Conservation (phyloP, 2,888 invertebrate species). For the Acanthosepion esculentum region DNA sequence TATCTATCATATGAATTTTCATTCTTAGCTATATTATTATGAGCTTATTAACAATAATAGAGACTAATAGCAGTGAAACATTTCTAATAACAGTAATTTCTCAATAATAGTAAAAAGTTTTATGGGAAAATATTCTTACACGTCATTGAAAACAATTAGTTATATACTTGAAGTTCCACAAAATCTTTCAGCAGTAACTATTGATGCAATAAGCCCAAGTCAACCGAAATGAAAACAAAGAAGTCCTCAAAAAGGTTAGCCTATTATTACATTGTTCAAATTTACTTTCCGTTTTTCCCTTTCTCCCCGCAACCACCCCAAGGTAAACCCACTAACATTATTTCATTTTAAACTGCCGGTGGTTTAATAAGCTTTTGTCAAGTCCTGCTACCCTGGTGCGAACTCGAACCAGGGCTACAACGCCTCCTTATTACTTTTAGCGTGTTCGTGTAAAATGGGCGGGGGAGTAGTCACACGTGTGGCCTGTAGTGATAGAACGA, state of each 20-base stretch:
- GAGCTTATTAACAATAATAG: too few species aligned
- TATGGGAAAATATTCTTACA: too few species aligned
- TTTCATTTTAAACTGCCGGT: background rate
- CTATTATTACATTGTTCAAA: background rate
- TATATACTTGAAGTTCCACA: too few species aligned
- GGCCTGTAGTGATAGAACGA: background rate
- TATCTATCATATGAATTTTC: too few species aligned
- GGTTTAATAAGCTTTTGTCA: background rate
- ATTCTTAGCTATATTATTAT: too few species aligned
- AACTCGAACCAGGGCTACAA: background rate
- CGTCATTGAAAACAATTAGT: too few species aligned
- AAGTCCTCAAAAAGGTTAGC: background rate
- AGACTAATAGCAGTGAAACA: too few species aligned
- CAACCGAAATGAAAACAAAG: background rate
- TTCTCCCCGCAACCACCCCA: background rate
- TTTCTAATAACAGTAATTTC: too few species aligned
- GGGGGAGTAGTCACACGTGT: background rate
- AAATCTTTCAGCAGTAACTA: too few species aligned
- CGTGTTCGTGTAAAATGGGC: background rate
- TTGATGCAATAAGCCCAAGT: background rate
- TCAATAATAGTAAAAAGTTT: too few species aligned
- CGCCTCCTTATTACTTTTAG: background rate
- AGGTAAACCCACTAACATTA: background rate
- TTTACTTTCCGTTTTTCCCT: background rate
- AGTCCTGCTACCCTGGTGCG: background rate